phyloP scores from a whole-genome alignment of 2,113 vertebrate genomes.

The Prunella himalayana region DNA sequence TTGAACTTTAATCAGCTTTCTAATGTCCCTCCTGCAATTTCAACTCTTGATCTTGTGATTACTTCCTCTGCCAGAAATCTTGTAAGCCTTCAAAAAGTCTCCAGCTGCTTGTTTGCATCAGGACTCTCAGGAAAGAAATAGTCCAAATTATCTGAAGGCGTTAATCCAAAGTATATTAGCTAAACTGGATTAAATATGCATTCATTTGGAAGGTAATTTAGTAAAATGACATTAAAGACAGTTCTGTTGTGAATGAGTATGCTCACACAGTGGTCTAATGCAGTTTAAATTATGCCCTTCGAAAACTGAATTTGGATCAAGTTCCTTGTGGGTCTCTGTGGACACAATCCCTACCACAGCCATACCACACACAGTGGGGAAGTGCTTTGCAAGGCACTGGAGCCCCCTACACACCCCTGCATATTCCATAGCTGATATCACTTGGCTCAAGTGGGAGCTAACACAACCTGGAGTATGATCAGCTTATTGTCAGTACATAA shows the following conservation, averaged over 20 bases:
- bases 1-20: slow-evolving; percentile 1
- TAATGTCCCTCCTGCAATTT: not conserved
- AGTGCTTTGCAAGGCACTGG: not conserved
- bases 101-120: not conserved
- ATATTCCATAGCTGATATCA: not conserved
- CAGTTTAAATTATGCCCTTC: not conserved
- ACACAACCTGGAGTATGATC: not conserved
- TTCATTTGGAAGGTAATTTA: not conserved
- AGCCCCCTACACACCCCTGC: not conserved
- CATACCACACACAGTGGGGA: not conserved
- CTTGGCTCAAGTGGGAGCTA: not conserved
- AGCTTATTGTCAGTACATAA: not conserved
- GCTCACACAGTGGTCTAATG: not conserved
- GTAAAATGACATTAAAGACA: not conserved
- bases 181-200: not conserved
- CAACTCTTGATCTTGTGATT: not conserved
- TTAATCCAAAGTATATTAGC: not conserved
- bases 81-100: not conserved
- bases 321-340: not conserved
- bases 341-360: not conserved
- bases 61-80: not conserved
- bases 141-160: not conserved
- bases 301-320: not conserved
- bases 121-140: not conserved
- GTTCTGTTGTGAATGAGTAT: not conserved